Evolutionary conservation across 2,888 invertebrate genomes (phyloP).

Genomic region (Rhopalosiphum nymphaeae): DNA sequence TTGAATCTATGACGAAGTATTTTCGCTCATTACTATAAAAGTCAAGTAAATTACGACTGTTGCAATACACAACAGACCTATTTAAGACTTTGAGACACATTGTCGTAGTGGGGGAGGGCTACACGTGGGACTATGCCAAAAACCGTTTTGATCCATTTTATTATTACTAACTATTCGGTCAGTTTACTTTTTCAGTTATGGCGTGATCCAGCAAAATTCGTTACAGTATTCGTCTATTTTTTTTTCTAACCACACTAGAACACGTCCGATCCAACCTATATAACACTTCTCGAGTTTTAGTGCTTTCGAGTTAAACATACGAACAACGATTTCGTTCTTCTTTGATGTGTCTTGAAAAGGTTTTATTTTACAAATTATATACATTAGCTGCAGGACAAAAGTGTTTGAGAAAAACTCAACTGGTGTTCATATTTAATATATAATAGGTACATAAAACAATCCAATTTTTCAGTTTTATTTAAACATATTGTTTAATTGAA

Average conservation of each 20-base stretch:
- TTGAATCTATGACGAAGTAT: slow-evolving; percentile 24
- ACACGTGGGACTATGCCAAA: slow-evolving; percentile 12
- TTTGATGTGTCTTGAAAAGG: background rate
- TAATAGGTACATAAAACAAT: background rate
- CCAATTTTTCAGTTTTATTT: background rate
- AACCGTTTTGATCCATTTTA: slow-evolving; percentile 55
- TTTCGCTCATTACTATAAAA: slow-evolving; percentile 33
- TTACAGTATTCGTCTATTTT: slow-evolving; percentile 31
- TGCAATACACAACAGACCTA: slow-evolving; percentile 40
- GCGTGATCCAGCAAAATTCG: slow-evolving; percentile 58
- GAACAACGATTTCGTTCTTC: background rate
- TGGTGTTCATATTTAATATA: background rate
- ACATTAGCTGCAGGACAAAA: background rate
- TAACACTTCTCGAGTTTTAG: slow-evolving; percentile 22
- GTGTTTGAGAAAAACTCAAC: background rate
- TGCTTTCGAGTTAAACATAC: slow-evolving; percentile 1
- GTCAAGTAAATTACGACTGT: background rate
- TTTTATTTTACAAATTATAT: slow-evolving; percentile 1
- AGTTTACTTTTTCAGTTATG: slow-evolving; percentile 55
- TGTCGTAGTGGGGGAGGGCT: slow-evolving; percentile 41
- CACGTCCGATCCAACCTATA: slow-evolving; percentile 18
- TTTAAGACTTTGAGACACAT: slow-evolving; percentile 29
- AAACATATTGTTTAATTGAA: background rate
- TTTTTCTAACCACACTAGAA: slow-evolving; percentile 24
- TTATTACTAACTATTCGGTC: slow-evolving; percentile 43